These are phyloP conservation scores for Himantopus leucocephalus DNA, from an alignment of 2,113 vertebrate genomes.

Conservation along the genomic window DNA sequence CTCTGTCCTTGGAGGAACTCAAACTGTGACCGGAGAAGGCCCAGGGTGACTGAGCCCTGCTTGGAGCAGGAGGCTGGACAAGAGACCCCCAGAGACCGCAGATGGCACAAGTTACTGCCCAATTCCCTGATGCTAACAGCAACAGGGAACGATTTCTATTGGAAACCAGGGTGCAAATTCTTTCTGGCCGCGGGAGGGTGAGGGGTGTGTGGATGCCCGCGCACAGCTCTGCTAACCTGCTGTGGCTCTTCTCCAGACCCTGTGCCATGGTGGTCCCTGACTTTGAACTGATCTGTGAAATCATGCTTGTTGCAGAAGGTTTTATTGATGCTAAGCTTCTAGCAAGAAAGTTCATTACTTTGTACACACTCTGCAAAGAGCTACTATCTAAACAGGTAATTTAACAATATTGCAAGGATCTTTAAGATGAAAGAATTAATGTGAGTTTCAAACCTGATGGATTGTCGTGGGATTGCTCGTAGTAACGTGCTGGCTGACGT, in stretches of 20 bases:
- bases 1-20: background rate
- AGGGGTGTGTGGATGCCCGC: accelerated
- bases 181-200: background rate
- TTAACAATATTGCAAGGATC: background rate
- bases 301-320: constrained; percentile 82
- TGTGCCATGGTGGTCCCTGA: constrained; percentile 80
- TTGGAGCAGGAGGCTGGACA: background rate
- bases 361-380: constrained; percentile 77
- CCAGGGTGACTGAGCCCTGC: background rate
- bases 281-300: constrained; percentile 80
- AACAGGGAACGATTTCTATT: background rate
- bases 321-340: constrained; percentile 76
- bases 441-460: background rate
- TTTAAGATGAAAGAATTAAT: background rate
- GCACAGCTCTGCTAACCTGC: background rate
- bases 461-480: background rate
- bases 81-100: background rate
- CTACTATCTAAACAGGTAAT: constrained; percentile 78
- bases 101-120: background rate
- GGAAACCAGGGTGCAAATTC: background rate
- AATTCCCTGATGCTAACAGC: background rate
- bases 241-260: constrained; percentile 55
- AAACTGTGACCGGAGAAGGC: background rate
- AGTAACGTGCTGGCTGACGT: accelerated
- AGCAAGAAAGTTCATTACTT: constrained; percentile 78